These are phyloP conservation scores for Aphidius gifuensis DNA, from an alignment of 1,140 invertebrate species.

Conservation along the genomic window DNA sequence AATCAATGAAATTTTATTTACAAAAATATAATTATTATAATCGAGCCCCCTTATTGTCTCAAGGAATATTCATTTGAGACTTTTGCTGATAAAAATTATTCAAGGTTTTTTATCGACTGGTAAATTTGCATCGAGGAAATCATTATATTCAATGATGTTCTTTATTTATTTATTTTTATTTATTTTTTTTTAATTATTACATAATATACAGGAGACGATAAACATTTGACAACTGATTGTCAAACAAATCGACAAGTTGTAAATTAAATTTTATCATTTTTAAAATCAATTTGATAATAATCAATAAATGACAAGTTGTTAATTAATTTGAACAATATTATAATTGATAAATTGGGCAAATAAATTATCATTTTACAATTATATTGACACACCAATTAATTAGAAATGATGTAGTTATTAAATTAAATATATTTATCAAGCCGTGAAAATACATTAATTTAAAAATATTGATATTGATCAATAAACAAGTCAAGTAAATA, in stretches of 20 bases:
- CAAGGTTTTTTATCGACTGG: constrained; percentile 40
- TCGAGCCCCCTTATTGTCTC: constrained; percentile 32
- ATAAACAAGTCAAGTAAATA: too few relatives aligned
- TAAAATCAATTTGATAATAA: too few relatives aligned
- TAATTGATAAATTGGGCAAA: too few relatives aligned
- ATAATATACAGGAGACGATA: constrained; percentile 33
- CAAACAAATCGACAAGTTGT: too few relatives aligned
- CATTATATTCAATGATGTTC: constrained; percentile 33
- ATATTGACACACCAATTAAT: too few relatives aligned
- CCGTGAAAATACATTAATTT: background rate
- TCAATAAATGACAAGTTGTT: too few relatives aligned
- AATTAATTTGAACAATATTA: too few relatives aligned
- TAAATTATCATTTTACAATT: too few relatives aligned
- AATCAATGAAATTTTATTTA: constrained; percentile 16
- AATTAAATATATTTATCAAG: too few relatives aligned
- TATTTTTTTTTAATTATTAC: constrained; percentile 19
- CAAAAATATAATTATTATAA: constrained; percentile 37
- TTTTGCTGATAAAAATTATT: constrained; percentile 26
- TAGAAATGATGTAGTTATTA: too few relatives aligned
- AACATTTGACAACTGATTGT: constrained; percentile 26
- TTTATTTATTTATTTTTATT: constrained; percentile 3
- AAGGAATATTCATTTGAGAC: background rate
- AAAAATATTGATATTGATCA: too few relatives aligned
- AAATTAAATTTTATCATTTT: too few relatives aligned
- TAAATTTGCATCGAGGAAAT: constrained; percentile 43